These are phyloP conservation scores for Drosophila engyochracea DNA, from an alignment of 2,888 invertebrate species.

Conservation along the genomic window DNA sequence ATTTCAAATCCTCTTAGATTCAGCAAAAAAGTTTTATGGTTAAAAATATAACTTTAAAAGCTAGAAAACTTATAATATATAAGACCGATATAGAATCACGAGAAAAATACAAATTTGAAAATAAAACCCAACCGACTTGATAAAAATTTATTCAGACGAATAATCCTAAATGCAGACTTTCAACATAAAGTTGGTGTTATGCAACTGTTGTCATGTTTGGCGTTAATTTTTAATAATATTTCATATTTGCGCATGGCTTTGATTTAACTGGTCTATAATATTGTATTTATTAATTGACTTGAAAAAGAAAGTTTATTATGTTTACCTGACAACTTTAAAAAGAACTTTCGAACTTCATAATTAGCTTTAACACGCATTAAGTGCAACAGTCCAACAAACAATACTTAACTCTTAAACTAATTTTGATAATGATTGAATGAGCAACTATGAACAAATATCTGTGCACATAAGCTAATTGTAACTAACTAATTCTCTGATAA, in stretches of 20 bases:
- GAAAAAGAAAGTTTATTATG: constrained; percentile 15
- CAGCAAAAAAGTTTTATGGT: neutral
- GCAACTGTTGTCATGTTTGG: constrained; percentile 39
- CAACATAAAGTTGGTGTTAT: constrained; percentile 8
- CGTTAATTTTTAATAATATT: constrained; percentile 36
- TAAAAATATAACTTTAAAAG: neutral
- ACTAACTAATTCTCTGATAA: constrained; percentile 4
- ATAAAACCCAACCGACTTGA: neutral
- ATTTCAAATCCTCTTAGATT: neutral
- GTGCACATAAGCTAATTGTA: constrained; percentile 4
- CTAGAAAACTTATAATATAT: neutral
- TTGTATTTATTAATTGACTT: constrained; percentile 22
- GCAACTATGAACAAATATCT: constrained; percentile 16
- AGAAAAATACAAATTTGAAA: neutral
- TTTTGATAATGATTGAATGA: constrained; percentile 4
- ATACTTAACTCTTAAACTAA: constrained; percentile 3
- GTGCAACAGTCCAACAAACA: constrained; percentile 1
- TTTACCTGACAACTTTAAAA: neutral
- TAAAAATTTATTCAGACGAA: neutral
- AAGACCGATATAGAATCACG: neutral
- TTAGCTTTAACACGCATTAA: constrained; percentile 7
- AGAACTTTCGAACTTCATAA: constrained; percentile 1
- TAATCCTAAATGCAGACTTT: neutral
- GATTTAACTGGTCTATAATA: constrained; percentile 39
- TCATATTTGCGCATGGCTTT: constrained; percentile 60